A percentile compares a stretch with the other conserved stretches of the same genome.
phyloP scores from a whole-genome alignment of 1,140 invertebrate species.

The Drosophila pandora region DNA sequence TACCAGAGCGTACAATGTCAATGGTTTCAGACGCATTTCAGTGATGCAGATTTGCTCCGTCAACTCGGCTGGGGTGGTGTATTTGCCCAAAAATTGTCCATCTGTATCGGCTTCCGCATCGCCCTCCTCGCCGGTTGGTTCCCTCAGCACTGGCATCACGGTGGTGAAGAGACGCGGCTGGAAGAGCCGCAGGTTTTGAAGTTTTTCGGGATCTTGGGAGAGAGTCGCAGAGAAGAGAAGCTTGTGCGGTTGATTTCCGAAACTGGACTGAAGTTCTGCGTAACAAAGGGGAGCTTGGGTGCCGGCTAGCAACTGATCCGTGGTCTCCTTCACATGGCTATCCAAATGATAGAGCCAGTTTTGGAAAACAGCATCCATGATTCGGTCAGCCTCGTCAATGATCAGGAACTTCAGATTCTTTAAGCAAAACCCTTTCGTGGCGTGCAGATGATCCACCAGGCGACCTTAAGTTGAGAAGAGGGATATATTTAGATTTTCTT shows the following conservation, averaged over 20 bases:
- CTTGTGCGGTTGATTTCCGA: slow-evolving; percentile 89
- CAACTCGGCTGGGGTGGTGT: slow-evolving; percentile 92
- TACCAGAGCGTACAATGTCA: slow-evolving; percentile 91
- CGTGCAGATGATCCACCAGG: slow-evolving; percentile 95
- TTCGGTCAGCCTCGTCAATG: slow-evolving; percentile 98
- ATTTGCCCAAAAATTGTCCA: slow-evolving; percentile 89
- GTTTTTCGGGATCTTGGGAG: slow-evolving; percentile 97
- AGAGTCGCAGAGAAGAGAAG: slow-evolving; percentile 97
- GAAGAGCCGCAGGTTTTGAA: slow-evolving; percentile 94
- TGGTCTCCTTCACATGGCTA: slow-evolving; percentile 85
- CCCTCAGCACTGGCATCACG: slow-evolving; percentile 82
- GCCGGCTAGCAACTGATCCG: slow-evolving; percentile 69
- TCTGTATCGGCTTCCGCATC: background rate
- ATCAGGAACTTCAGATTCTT: slow-evolving; percentile 92
- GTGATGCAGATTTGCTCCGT: slow-evolving; percentile 90
- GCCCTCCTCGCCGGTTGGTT: background rate
- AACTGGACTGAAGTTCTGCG: slow-evolving; percentile 59
- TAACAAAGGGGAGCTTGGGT: slow-evolving; percentile 66
- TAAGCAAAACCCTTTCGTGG: slow-evolving; percentile 94
- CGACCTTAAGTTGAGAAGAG: slow-evolving; percentile 85
- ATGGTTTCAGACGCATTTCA: slow-evolving; percentile 90
- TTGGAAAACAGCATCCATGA: slow-evolving; percentile 95
- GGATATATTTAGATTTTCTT: background rate
- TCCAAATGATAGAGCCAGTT: slow-evolving; percentile 93
- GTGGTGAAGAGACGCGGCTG: slow-evolving; percentile 96